Evolutionary conservation across 1,140 invertebrate genomes (phyloP), one percentile per base, ranked within the genome.

Genomic region (Cydia splendana): DNA sequence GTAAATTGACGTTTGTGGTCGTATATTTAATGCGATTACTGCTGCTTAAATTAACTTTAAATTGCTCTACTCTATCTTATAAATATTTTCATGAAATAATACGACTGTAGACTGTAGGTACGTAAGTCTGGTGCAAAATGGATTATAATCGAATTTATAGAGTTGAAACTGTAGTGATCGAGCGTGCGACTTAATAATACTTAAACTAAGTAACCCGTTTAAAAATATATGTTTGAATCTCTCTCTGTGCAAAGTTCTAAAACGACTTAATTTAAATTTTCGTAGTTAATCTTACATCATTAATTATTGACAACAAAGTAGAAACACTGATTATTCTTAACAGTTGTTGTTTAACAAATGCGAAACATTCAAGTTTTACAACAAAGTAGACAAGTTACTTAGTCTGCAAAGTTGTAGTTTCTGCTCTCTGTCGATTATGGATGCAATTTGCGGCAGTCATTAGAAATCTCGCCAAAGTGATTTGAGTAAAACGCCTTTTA

Each of bases 391-490:
- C 4, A 13, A 18, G 51, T 53, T 53, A 53, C n/a, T 53, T 18
- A 7, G 15, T 53, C 20, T 62, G n/a, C 20, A 71, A 71, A 71
- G 30, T 69, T 34, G 65, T 38, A 71, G 34, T 71, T 15, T 65
- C 65, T 42, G 67, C 34, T 71, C 67, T 4, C 7, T 9, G n/a
- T 18, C 30, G 15, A 71, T 71, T 71, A 71, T 71, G 34, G 67
- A 34, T 24, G 67, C 67, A 71, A 71, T 71, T 71, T 71, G 67
- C 34, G 67, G 34, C n/a, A n/a, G 67, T 71, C 34, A 71, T 71
- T 71, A 71, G 67, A 71, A 71, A 71, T 71, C 67, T 71, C 18
- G 67, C 28, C 18, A 62, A 71, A 71, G 67, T 71, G 30, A 71
- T 71, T 71, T 71, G 4, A 18, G 67, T 6, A 71, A 42, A 38